Conservation (phyloP, 2,113 vertebrate species). For the Catharus bicknelli region DNA sequence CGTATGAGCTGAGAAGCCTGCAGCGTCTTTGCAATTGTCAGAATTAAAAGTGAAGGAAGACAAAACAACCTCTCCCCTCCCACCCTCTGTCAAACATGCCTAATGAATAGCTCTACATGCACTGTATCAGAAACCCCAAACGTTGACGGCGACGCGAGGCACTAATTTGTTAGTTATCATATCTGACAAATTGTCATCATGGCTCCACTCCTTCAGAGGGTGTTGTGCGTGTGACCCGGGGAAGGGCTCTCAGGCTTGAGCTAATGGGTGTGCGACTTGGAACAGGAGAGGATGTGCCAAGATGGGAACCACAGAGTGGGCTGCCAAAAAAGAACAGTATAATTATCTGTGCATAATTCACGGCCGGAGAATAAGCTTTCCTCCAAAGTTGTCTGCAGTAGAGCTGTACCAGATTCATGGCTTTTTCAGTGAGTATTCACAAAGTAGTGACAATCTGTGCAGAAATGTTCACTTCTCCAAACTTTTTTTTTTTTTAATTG, state of each 20-base stretch:
- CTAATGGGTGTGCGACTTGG: slow-evolving; percentile 61
- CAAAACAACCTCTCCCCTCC: slow-evolving; percentile 68
- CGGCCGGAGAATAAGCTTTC: slow-evolving; percentile 62
- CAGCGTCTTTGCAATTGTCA: slow-evolving; percentile 68
- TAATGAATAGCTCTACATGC: slow-evolving; percentile 58
- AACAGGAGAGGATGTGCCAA: slow-evolving; percentile 66
- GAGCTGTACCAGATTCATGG: slow-evolving; percentile 64
- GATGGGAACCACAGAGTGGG: slow-evolving; percentile 66
- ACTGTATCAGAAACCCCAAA: slow-evolving; percentile 64
- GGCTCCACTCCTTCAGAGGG: slow-evolving; percentile 58
- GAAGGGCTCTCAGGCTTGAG: slow-evolving; percentile 61
- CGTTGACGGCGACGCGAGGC: slow-evolving; percentile 29
- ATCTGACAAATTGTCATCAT: slow-evolving; percentile 68
- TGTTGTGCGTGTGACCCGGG: slow-evolving; percentile 55
- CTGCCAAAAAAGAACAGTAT: slow-evolving; percentile 71
- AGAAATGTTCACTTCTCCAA: slow-evolving; percentile 67
- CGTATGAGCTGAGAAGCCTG: slow-evolving; percentile 52
- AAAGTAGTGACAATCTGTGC: slow-evolving; percentile 70
- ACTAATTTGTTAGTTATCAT: slow-evolving; percentile 67
- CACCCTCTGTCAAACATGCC: slow-evolving; percentile 64
- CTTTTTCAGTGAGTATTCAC: slow-evolving; percentile 65
- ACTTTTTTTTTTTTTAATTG: slow-evolving; percentile 45
- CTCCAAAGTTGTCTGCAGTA: slow-evolving; percentile 64
- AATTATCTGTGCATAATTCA: slow-evolving; percentile 72
- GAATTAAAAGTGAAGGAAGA: slow-evolving; percentile 70